Conservation (phyloP, 1,140 invertebrate genomes). For the Eriosoma lanigerum region DNA sequence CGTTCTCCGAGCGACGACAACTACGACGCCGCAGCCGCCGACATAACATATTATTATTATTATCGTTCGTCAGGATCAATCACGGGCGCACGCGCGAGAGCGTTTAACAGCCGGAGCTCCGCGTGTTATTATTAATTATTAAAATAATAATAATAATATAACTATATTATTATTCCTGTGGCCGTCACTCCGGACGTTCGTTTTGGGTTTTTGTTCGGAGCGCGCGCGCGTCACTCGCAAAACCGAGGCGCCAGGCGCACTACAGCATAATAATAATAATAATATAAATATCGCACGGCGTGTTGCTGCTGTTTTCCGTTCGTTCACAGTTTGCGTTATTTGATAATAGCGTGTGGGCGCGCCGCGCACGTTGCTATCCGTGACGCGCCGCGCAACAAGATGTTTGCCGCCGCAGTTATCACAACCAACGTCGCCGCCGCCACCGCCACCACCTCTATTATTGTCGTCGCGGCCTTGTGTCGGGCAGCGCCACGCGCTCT, state of each 20-base stretch:
- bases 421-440: not conserved
- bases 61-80: too few species aligned
- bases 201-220: not conserved
- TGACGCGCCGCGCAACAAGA: constrained; percentile 28
- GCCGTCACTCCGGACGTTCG: too few species aligned
- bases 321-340: not conserved
- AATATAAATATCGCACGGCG: not conserved
- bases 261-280: too few species aligned
- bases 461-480: constrained; percentile 2
- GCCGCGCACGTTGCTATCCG: not conserved
- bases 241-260: not conserved
- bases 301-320: not conserved
- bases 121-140: too few species aligned
- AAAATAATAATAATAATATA: too few species aligned
- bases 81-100: not conserved
- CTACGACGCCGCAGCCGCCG: too few species aligned
- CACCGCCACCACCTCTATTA: not conserved
- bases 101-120: too few species aligned
- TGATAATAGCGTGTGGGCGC: not conserved
- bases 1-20: not conserved
- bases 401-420: not conserved
- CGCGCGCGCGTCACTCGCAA: too few species aligned
- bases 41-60: too few species aligned
- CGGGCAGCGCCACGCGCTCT: constrained; percentile 19
- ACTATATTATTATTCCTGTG: too few species aligned